Base-by-base conservation (phyloP, 2,113 vertebrate species). In the Crocuta crocuta region DNA sequence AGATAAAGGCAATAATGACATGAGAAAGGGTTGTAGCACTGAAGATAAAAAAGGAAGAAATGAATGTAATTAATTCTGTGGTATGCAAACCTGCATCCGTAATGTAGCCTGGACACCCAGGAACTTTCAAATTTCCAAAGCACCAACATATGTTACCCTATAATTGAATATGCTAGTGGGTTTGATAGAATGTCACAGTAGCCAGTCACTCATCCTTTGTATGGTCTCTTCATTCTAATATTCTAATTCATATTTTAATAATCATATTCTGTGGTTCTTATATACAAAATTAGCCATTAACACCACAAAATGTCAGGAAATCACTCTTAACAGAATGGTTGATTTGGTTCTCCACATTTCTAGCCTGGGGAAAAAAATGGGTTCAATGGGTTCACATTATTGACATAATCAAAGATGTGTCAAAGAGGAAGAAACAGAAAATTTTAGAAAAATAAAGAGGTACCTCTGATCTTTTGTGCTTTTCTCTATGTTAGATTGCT, bases 291-390 rank as follows among this genome's bases (percentile, higher is more conserved):
- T 8, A 82, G 10, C 12, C 39, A 1, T 55, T 63, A 5, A 68
- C 96, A 55, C 31, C 28, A 73, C 11, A 80, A 68, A 84, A 85
- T 82, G 83, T 63, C 35, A 66, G 53, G 31, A 93, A 94, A 95
- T 76, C 33, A 87, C 2, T 73, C 39, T 90, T 80, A 65, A 45
- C 12, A 66, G 53, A 89, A 89, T 43, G 5, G 13, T 39, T 58
- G 12, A 71, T 92, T 89, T 90, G 39, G 16, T 68, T 89, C 16
- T 92, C 45, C 45, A 43, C 2, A 58, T 85, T 81, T 58, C 39
- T 93, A 89, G 2, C 39, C 70, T 71, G 39, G 16, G 39, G 13
- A 21, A 23, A 61, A 43, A 45, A 55, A 39, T 13, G 31, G 10
- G 1, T 63, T 61, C 76, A 85, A 58, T 93, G 93, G 45, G 5